Evolutionary conservation across 2,113 vertebrate genomes (phyloP).

Genomic region (Corythaeola cristata): DNA sequence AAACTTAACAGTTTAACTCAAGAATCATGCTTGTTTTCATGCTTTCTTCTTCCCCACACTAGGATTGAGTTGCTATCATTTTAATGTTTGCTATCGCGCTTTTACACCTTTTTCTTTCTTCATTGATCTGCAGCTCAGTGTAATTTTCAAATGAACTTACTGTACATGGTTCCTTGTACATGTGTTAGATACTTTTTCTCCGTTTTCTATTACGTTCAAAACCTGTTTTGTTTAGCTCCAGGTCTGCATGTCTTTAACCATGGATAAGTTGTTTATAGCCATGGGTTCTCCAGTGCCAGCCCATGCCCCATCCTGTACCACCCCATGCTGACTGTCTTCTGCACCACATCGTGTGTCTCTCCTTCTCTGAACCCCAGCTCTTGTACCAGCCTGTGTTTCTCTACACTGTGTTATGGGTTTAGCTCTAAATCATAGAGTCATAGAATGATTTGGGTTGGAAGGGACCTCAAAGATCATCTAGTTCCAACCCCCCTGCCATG

Average conservation of each 20-base stretch:
- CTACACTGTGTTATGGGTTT: background rate
- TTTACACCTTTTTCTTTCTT: background rate
- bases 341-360: rapidly evolving
- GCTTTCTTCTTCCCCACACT: background rate
- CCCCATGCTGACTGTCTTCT: background rate
- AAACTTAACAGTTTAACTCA: background rate
- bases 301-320: background rate
- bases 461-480: too few species aligned
- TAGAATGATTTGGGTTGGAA: too few species aligned
- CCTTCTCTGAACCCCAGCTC: background rate
- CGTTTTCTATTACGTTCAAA: background rate
- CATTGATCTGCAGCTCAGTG: background rate
- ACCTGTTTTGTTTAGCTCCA: background rate
- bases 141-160: background rate
- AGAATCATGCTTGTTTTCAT: background rate
- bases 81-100: background rate
- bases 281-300: background rate
- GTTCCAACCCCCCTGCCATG: too few species aligned
- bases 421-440: background rate
- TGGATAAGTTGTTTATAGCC: background rate
- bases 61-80: background rate
- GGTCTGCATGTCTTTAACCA: background rate
- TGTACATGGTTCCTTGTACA: background rate
- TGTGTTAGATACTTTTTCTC: background rate
- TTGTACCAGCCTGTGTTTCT: background rate